These are phyloP conservation scores for Gryon sp. DNA, from an alignment of 1,140 invertebrate species.

Conservation along the genomic window DNA sequence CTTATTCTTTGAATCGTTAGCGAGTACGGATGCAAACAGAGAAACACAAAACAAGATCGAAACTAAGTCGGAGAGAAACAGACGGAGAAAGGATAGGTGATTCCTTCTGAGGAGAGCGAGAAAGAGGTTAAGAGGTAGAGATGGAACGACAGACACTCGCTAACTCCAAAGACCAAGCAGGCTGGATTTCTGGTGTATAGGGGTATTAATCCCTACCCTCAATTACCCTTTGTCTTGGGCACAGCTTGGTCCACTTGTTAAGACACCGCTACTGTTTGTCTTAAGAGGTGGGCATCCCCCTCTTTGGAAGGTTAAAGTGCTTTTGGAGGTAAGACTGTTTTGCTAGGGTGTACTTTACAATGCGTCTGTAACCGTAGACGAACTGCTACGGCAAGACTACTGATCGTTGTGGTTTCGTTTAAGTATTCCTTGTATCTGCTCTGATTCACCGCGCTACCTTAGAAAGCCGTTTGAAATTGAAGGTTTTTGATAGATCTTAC, in stretches of 20 bases:
- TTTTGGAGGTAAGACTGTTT: conserved; percentile 76
- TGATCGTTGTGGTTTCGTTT: conserved; percentile 79
- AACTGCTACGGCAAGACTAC: conserved; percentile 78
- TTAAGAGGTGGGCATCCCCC: conserved; percentile 72
- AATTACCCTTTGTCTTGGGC: conserved; percentile 81
- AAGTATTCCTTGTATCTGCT: conserved; percentile 64
- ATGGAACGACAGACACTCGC: conserved; percentile 61
- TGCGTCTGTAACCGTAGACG: conserved; percentile 79
- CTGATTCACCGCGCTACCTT: conserved; percentile 57
- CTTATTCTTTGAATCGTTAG: conserved; percentile 56
- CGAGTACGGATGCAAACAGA: conserved; percentile 46
- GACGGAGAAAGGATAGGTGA: conserved; percentile 57
- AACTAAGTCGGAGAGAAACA: conserved; percentile 52
- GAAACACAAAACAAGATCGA: conserved; percentile 60
- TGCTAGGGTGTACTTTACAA: conserved; percentile 76
- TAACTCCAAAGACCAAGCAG: conserved; percentile 69
- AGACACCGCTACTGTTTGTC: conserved; percentile 81
- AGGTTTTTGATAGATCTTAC: conserved; percentile 51
- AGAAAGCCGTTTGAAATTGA: conserved; percentile 54
- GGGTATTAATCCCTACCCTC: conserved; percentile 81
- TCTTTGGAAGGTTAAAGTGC: conserved; percentile 69
- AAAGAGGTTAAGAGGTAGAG: conserved; percentile 59
- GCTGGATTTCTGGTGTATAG: conserved; percentile 78
- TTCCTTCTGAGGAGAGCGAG: conserved; percentile 55
- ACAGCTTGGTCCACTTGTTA: conserved; percentile 81